Base-by-base conservation (phyloP, 30 jellyfish, hydroid and myxozoan genomes). In the Chironex yamaguchii region DNA sequence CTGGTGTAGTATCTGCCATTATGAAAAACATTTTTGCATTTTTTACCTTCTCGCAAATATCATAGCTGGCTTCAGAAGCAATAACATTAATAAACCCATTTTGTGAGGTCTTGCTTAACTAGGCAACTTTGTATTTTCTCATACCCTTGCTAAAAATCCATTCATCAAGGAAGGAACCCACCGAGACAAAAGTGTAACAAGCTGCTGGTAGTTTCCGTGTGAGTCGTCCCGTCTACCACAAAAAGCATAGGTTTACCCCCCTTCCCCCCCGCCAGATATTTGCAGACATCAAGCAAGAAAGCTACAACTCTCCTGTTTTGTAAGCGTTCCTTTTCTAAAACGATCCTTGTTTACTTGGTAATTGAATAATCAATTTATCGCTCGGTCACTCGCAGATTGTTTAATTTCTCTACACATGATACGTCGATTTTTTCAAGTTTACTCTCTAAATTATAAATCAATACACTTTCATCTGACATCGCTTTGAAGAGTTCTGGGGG, bases 301-400 rank as follows among this genome's bases (percentile, higher is more conserved):
- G 69, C 69, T 52, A 52, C 69, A 52, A 52, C 6, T 52, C 11
- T 52, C 69, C 69, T 52, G 69, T 52, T 52, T 11, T 52, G 69
- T 52, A n/a, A n/a, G n/a, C n/a, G n/a, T n/a, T n/a, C n/a, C n/a
- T n/a, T n/a, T n/a, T n/a, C n/a, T n/a, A n/a, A 52, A 52, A 31
- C 69, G 69, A 31, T 52, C 69, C 69, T 52, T 52, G 22, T 52
- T 31, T 52, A 20, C 11, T 52, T 2, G 25, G 25, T 31, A 2
- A 2, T 3, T 20, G 2, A 11, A 4, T 4, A 1, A 20, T 4
- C 69, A 3, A 20, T 52, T 31, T 52, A 31, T 52, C 69, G 69
- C 69, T 52, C 69, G 69, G 69, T 52, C 69, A 52, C 69, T 52
- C 69, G 69, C 69, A 52, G 69, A 52, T 52, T 52, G 11, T 52